phyloP scores from a whole-genome alignment of 2,888 invertebrate species.

The Cyclophora punctaria region DNA sequence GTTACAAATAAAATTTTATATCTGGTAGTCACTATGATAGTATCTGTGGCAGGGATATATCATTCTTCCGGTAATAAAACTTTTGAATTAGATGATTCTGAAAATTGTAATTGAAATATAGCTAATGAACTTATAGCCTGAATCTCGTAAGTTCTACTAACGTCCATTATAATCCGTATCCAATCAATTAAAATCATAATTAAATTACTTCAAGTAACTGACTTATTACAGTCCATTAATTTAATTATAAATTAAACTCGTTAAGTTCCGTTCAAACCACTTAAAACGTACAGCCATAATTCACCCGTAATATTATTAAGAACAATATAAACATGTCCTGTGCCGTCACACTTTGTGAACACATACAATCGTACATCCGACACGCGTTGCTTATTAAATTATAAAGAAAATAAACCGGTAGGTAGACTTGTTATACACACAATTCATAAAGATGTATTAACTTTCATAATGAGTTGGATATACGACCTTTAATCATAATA shows the following conservation, averaged over 20 bases:
- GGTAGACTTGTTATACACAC: constrained; percentile 25
- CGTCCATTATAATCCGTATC: no score
- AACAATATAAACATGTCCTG: constrained; percentile 7
- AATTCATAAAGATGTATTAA: constrained; percentile 7
- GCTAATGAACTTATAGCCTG: no score
- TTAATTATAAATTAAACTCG: no score
- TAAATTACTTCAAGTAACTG: background rate
- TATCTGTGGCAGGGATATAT: background rate
- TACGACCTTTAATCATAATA: background rate
- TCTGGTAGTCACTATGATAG: no score
- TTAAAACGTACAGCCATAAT: constrained; percentile 16
- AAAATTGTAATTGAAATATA: no score
- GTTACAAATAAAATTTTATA: constrained; percentile 38
- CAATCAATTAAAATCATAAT: no score
- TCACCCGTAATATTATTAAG: constrained; percentile 14
- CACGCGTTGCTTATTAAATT: constrained; percentile 67
- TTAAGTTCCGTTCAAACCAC: constrained; percentile 1
- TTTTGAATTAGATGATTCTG: no score
- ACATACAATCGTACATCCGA: constrained; percentile 52
- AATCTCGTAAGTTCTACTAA: no score
- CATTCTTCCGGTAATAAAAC: no score
- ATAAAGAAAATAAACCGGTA: constrained; percentile 60
- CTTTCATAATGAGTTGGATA: background rate
- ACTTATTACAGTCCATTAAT: constrained; percentile 8
- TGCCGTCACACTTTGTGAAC: constrained; percentile 48